These are phyloP conservation scores for Panagrolaimus sp. DNA, from an alignment of 1,140 invertebrate species.

Conservation along the genomic window DNA sequence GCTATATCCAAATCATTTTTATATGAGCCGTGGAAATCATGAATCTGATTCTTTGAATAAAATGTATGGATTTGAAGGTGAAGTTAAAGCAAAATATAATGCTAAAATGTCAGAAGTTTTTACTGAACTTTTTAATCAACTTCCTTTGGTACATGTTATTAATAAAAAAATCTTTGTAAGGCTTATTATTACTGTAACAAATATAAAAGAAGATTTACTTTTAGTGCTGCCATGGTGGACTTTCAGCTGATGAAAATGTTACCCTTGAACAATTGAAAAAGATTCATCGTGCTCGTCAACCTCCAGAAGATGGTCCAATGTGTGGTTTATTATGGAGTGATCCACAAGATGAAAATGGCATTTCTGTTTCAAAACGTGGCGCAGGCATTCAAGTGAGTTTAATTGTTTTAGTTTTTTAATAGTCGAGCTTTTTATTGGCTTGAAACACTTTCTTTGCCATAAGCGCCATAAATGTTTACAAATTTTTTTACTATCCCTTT, in stretches of 20 bases:
- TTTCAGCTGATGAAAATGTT: constrained; percentile 80
- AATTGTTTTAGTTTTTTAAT: too few relatives aligned
- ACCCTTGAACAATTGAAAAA: constrained; percentile 81
- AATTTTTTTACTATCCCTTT: too few relatives aligned
- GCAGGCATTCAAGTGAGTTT: constrained; percentile 83
- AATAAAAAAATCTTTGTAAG: constrained; percentile 80
- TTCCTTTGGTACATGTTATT: constrained; percentile 89
- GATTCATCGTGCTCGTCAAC: constrained; percentile 84
- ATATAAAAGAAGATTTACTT: constrained; percentile 27
- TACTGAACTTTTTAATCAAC: constrained; percentile 95
- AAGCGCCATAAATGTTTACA: too few relatives aligned
- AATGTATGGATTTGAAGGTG: constrained; percentile 97
- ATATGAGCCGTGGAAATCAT: constrained; percentile 95
- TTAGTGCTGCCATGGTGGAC: constrained; percentile 84
- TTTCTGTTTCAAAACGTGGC: constrained; percentile 86
- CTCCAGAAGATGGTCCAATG: constrained; percentile 86
- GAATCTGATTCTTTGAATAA: constrained; percentile 92
- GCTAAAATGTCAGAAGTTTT: constrained; percentile 89
- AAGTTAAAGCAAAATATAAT: constrained; percentile 88
- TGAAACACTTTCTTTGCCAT: too few relatives aligned
- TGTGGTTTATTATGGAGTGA: constrained; percentile 93
- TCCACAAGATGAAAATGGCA: constrained; percentile 78
- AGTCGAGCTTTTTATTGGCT: too few relatives aligned
- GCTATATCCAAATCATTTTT: constrained; percentile 92
- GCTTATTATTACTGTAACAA: not conserved